These are phyloP conservation scores for Platygyra sinensis DNA, from an alignment of 64 coral and sea anemone species.

Conservation along the genomic window DNA sequence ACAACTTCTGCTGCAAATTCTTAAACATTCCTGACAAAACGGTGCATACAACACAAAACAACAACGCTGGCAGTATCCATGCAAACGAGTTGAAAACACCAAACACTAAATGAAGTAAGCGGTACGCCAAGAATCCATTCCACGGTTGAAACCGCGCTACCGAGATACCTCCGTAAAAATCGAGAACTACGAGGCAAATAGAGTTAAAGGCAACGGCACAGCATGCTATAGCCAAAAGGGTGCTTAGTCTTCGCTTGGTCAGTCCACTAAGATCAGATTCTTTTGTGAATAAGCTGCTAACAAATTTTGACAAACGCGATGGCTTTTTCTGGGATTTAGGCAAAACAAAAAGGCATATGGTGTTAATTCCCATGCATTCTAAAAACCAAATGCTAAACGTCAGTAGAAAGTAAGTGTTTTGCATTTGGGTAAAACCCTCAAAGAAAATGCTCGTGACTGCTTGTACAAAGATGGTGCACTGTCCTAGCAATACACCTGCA, in stretches of 20 bases:
- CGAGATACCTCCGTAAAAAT: not conserved
- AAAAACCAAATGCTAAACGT: constrained; percentile 3
- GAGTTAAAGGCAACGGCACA: not conserved
- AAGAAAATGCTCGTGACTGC: not conserved
- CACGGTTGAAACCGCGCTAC: constrained; percentile 7
- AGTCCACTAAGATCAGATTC: not conserved
- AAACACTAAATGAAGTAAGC: not conserved
- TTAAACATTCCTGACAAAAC: not conserved
- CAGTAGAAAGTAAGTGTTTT: not conserved
- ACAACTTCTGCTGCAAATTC: not conserved
- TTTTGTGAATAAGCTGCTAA: not conserved
- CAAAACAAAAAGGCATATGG: not conserved
- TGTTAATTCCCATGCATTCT: not conserved
- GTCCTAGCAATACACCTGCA: not conserved
- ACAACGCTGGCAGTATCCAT: not conserved
- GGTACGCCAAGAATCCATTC: not conserved
- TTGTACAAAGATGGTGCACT: not conserved
- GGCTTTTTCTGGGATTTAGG: not conserved
- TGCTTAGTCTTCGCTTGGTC: not conserved
- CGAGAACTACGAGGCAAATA: not conserved
- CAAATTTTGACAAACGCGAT: not conserved
- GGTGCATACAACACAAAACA: not conserved
- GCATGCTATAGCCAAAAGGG: not conserved
- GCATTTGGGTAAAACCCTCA: not conserved
- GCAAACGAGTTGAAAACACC: not conserved